Evolutionary conservation across 2,797 vertebrate genomes (phyloP).

Genomic region (Periparus ater): DNA sequence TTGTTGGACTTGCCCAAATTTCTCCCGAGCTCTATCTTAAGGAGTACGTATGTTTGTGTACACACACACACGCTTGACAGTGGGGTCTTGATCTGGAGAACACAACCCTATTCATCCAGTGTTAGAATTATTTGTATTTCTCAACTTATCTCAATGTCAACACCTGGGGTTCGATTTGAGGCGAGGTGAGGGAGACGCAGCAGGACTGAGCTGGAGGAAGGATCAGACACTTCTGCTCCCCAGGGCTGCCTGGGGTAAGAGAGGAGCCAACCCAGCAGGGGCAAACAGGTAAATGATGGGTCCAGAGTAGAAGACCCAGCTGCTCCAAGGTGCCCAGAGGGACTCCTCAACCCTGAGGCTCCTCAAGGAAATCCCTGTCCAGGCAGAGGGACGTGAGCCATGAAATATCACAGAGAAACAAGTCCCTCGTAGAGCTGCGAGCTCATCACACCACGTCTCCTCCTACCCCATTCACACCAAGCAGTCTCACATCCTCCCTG

Average conservation of each 20-base stretch:
- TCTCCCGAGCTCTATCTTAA: neutral
- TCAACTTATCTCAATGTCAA: constrained; percentile 49
- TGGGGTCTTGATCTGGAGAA: constrained; percentile 35
- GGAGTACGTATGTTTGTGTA: neutral
- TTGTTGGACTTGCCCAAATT: constrained; percentile 2
- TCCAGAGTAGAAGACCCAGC: neutral
- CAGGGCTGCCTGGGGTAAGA: fast-evolving
- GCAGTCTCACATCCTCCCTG: neutral
- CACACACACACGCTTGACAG: neutral
- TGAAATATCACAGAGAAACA: fast-evolving
- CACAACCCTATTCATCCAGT: constrained; percentile 49
- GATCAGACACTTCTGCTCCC: neutral
- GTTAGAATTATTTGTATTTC: constrained; percentile 27
- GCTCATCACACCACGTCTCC: neutral
- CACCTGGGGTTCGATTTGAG: constrained; percentile 9
- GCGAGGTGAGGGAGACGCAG: neutral
- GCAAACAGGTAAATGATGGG: neutral
- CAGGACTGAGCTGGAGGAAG: neutral
- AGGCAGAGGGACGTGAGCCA: neutral
- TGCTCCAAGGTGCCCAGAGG: neutral
- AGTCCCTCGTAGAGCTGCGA: neutral
- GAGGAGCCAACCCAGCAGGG: neutral
- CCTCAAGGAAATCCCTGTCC: neutral
- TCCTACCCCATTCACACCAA: neutral
- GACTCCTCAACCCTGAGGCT: neutral